Percentiles rank a stretch among this genome's conserved stretches.
phyloP scores from a whole-genome alignment of 2,797 vertebrate species.

The Danio jaintianensis region DNA sequence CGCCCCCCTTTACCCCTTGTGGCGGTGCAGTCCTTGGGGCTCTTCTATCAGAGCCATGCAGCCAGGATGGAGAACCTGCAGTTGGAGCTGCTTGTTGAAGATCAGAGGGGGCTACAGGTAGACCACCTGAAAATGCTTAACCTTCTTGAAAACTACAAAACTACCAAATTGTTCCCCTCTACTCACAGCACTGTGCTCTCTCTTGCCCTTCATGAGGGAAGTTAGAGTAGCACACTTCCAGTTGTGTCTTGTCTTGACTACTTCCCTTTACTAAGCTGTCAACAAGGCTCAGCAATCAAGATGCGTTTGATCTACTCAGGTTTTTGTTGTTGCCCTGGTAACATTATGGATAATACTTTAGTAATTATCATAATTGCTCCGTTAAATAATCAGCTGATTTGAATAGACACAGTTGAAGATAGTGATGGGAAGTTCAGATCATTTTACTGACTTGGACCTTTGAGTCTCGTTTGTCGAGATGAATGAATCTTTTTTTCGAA shows the following conservation, averaged over 20 bases:
- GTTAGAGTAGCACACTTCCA: constrained; percentile 67
- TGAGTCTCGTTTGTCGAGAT: too few relatives aligned
- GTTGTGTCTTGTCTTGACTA: constrained; percentile 35
- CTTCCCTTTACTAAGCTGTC: constrained; percentile 46
- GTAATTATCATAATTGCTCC: background rate
- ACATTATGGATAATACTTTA: background rate
- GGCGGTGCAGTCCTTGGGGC: constrained; percentile 76
- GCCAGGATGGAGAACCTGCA: constrained; percentile 75
- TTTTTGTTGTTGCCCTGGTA: background rate
- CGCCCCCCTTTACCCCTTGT: constrained; percentile 27
- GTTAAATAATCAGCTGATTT: background rate
- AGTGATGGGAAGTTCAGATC: too few relatives aligned
- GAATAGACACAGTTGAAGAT: background rate
- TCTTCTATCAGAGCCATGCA: constrained; percentile 80
- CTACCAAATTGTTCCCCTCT: constrained; percentile 40
- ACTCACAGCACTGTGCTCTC: constrained; percentile 56
- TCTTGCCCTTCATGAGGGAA: constrained; percentile 45
- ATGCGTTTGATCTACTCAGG: background rate
- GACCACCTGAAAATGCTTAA: constrained; percentile 69
- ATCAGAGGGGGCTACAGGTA: constrained; percentile 80
- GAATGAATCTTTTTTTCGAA: too few relatives aligned
- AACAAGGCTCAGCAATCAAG: constrained; percentile 26
- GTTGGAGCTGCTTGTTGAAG: constrained; percentile 69
- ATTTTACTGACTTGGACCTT: too few relatives aligned
- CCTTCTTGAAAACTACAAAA: constrained; percentile 42